phyloP scores from a whole-genome alignment of 2,888 invertebrate genomes.

The Cryptophagus acutangulus region DNA sequence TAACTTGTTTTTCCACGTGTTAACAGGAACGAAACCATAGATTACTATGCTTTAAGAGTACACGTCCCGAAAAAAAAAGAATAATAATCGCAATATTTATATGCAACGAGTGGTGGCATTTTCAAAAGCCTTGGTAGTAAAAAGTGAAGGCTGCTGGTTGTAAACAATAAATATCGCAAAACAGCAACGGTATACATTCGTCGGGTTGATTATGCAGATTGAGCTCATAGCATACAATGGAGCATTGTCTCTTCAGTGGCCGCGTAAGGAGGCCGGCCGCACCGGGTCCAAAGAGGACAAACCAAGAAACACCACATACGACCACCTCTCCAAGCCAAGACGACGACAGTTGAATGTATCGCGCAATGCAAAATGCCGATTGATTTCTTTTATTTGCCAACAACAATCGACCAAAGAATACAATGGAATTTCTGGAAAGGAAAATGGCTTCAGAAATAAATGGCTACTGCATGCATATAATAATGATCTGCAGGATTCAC shows the following conservation, averaged over 20 bases:
- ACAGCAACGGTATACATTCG: too few relatives aligned
- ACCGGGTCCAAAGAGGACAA: constrained; percentile 3
- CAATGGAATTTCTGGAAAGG: constrained; percentile 4
- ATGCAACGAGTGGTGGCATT: too few relatives aligned
- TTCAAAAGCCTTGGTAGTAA: too few relatives aligned
- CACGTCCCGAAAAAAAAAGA: too few relatives aligned
- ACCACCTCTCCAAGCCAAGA: constrained; percentile 4
- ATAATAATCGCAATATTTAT: too few relatives aligned
- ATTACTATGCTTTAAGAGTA: too few relatives aligned
- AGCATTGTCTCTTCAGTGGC: constrained; percentile 13
- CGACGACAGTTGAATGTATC: constrained; percentile 16
- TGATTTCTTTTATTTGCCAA: constrained; percentile 17
- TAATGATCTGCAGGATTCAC: too few relatives aligned
- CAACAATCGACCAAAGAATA: constrained; percentile 2
- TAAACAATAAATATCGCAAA: too few relatives aligned
- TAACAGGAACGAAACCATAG: constrained; percentile 7
- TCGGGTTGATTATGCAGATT: constrained; percentile 25
- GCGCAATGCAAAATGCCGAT: constrained; percentile 12
- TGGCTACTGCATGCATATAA: too few relatives aligned
- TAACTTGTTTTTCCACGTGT: constrained; percentile 11
- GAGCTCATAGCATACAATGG: constrained; percentile 16
- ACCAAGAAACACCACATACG: background rate
- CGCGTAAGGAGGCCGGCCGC: constrained; percentile 10
- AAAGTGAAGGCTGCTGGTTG: too few relatives aligned
- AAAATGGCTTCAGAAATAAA: constrained; percentile 6